Percentiles rank a stretch among this genome's conserved stretches.
Conservation (phyloP, 2,797 vertebrate species). For the Chloroceryle amazona region DNA sequence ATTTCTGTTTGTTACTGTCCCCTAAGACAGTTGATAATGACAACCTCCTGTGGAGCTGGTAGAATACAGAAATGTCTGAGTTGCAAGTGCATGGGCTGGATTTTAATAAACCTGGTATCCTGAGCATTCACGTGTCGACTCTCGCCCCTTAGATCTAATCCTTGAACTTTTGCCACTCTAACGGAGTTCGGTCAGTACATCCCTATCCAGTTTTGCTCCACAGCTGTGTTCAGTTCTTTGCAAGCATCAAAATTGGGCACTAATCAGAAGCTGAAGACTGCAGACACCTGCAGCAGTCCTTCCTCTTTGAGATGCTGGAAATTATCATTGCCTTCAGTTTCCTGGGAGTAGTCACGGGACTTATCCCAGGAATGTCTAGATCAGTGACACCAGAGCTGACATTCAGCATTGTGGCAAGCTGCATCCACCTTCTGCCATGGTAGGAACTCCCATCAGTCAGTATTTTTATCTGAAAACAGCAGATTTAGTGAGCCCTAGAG, state of each 20-base stretch:
- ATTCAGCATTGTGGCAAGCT: background rate
- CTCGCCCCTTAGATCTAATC: background rate
- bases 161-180: background rate
- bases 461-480: background rate
- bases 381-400: background rate
- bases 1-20: background rate
- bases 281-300: background rate
- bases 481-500: background rate
- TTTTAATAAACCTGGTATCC: background rate
- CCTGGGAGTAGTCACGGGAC: background rate
- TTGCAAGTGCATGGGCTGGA: fast-evolving
- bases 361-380: background rate
- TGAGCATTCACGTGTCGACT: background rate
- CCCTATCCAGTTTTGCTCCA: background rate
- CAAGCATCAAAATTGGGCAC: background rate
- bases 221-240: background rate
- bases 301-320: background rate
- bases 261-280: background rate
- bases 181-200: background rate
- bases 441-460: background rate
- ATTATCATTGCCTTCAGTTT: background rate
- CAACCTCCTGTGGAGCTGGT: background rate
- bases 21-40: background rate
- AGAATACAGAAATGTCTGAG: background rate
- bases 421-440: fast-evolving